Base-by-base conservation (phyloP, 2,797 vertebrate genomes). In the Myoxocephalus aenaeus region DNA sequence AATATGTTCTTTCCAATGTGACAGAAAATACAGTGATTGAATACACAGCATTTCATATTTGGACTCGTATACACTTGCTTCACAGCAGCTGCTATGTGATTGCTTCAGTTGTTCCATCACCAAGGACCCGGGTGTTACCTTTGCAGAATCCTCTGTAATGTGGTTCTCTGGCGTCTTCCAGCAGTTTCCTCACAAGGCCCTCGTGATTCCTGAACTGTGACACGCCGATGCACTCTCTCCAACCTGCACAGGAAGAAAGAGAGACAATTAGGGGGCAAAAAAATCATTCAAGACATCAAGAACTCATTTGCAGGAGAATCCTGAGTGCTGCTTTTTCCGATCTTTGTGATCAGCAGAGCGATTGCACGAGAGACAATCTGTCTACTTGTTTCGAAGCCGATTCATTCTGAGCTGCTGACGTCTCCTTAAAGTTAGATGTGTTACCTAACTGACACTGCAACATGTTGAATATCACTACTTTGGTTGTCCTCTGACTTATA, bases 211-310 rank as follows among this genome's bases (percentile, higher is more conserved):
- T 91, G 70, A 85, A 66, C 80, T 92, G 91, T 12, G 92, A 87
- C 80, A 95, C 93, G 17, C 91, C 92, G 2, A 54, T 38, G 67
- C 95, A 95, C 75, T 95, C 93, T 74, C 90, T 89, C 95, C 95
- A 96, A 86, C 94, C 95, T 96, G 74, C 65, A 76, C 40, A 7
- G 64, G 38, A 57, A 72, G 46, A 80, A 46, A 75, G 46, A 58
- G 48, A 61, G 20, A 69, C 61, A 79, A 79, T 80, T 64, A 71
- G 34, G 56, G 15, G 36, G 40, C 7, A 13, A 5, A 44, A 40
- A 50, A 82, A 82, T 79, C 72, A 82, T 75, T 79, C n/a, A 71
- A 58, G 65, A 74, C 72, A 81, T 68, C 68, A 67, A 82, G 36
- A 80, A 71, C 56, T 78, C 50, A 81, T 89, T 76, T 79, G 64